Percentiles rank a stretch among this genome's conserved stretches.
Conservation (phyloP, 2,113 vertebrate species). For the Galemys pyrenaicus region DNA sequence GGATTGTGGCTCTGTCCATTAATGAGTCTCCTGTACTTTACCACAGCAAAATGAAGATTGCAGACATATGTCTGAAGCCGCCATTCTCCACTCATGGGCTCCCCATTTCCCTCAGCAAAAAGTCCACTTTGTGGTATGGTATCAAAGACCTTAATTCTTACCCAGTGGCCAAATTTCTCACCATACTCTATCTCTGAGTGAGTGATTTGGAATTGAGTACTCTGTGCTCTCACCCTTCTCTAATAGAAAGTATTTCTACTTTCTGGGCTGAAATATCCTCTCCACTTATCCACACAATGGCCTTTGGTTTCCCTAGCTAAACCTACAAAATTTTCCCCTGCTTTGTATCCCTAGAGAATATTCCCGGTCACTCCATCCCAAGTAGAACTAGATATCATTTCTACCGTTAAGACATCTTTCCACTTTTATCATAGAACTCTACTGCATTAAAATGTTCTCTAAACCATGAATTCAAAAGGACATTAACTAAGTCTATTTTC, state of each 20-base stretch:
- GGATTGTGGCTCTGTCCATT: neutral
- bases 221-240: neutral
- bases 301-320: neutral
- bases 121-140: neutral
- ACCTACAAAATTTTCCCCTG: neutral
- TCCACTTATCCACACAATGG: neutral
- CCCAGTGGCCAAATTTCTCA: neutral
- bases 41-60: neutral
- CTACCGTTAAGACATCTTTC: neutral
- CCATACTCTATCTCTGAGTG: neutral
- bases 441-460: neutral
- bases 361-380: neutral
- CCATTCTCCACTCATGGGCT: neutral
- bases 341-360: neutral
- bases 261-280: neutral
- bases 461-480: neutral
- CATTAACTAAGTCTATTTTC: neutral
- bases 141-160: neutral
- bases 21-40: neutral
- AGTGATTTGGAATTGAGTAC: neutral
- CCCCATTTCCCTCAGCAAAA: neutral
- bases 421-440: neutral
- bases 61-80: neutral
- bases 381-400: neutral
- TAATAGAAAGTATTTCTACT: neutral